Base-by-base conservation (phyloP, 2,113 vertebrate species). In the Steatornis caripensis region DNA sequence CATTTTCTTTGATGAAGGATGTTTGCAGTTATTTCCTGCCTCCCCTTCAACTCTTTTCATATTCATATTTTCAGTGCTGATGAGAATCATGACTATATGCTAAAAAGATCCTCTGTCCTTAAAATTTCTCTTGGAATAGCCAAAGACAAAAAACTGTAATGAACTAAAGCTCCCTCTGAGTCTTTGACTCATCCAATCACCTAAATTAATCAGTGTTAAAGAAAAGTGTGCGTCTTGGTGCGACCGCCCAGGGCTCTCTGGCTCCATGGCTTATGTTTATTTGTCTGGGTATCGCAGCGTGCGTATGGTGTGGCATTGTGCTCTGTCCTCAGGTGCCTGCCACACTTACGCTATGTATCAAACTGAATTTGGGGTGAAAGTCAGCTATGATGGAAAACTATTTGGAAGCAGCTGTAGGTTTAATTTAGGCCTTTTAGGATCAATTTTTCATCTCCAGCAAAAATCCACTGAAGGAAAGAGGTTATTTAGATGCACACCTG, bases 11-110 rank as follows among this genome's bases (percentile, higher is more conserved):
- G 43, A 61, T n/a, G 87, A 41, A 86, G 92, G 49, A 27, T 64
- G 12, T 74, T 90, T 85, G 66, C 41, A 60, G 15, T 58, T 5
- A 68, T 91, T 90, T 91, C 74, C 58, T 46, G 4, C 77, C 43
- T 84, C 36, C 26, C 27, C 26, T 91, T 95, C 41, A 81, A 76
- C 83, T 86, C 29, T 76, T 60, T 83, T 87, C 80, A 76, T 86
- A 81, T 65, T 84, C 46, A 45, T 87, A 66, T 74, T 69, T 94
- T 95, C 75, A 86, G 19, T 84, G 70, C 80, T 95, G 82, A 94
- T 91, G 74, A 87, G 71, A 88, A 61, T 45, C 62, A 69, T 76
- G 72, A 77, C 71, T 91, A 12, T 69, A 75, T 37, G 49, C 68
- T 57, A 49, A 89, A 89, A 93, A 85, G 75, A 86, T 86, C 22